Conservation (phyloP, 2,113 vertebrate genomes). For the Turdus rufiventris region DNA sequence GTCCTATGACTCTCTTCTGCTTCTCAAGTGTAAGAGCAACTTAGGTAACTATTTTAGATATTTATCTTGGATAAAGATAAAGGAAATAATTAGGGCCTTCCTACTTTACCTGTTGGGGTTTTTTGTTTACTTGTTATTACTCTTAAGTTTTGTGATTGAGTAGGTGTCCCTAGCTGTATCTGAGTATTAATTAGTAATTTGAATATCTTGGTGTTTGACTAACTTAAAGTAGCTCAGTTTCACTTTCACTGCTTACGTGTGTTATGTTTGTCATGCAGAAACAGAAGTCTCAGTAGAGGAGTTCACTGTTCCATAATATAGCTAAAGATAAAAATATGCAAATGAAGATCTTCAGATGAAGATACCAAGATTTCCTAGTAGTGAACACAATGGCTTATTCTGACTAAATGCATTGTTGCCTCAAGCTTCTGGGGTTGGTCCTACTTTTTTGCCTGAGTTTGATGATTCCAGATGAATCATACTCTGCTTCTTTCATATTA, state of each 20-base stretch:
- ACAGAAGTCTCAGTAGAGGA: neutral
- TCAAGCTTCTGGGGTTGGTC: neutral
- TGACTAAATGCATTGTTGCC: neutral
- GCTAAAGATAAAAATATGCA: neutral
- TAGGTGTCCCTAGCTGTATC: neutral
- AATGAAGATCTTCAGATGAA: neutral
- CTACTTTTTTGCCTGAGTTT: neutral
- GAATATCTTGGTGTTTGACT: neutral
- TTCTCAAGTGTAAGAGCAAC: neutral
- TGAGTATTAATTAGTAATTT: neutral
- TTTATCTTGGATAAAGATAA: neutral
- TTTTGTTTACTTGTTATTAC: neutral
- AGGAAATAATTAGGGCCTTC: neutral
- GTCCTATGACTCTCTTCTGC: neutral
- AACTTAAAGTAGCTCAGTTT: neutral
- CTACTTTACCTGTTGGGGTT: neutral
- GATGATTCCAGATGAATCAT: neutral
- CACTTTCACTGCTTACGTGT: neutral
- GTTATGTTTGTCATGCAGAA: neutral
- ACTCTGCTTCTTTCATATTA: neutral
- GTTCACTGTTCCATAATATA: neutral
- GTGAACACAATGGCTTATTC: neutral
- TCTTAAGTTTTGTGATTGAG: neutral
- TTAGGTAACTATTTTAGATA: neutral
- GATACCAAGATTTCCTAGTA: neutral